Evolutionary conservation across 2,797 vertebrate species (phyloP).

Genomic region (Tamandua tetradactyla): DNA sequence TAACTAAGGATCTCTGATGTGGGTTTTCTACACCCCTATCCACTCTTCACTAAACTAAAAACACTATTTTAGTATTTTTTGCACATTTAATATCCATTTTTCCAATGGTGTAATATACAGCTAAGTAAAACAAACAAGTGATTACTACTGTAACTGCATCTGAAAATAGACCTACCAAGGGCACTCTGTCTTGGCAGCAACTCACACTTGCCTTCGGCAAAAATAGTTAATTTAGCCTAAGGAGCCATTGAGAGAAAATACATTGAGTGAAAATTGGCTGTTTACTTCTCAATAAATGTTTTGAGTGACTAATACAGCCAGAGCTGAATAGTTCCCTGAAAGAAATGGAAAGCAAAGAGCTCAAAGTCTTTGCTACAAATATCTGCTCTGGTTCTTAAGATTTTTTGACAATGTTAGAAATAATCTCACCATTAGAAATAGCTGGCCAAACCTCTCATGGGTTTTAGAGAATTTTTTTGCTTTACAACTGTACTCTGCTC

Average conservation of each 20-base stretch:
- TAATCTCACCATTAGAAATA: background rate
- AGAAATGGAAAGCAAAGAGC: background rate
- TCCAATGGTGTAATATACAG: background rate
- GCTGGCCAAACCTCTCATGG: background rate
- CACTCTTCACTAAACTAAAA: background rate
- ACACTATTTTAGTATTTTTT: background rate
- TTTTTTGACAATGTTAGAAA: background rate
- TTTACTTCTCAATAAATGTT: slow-evolving; percentile 38
- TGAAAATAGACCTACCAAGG: background rate
- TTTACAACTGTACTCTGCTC: background rate
- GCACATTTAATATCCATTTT: background rate
- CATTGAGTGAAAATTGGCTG: background rate
- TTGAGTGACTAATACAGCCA: background rate
- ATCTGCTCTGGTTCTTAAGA: background rate
- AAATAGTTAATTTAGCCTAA: background rate
- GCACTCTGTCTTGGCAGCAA: background rate
- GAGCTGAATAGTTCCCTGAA: slow-evolving; percentile 12
- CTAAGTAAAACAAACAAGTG: background rate
- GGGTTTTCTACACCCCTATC: too few species aligned
- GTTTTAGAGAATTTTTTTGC: background rate
- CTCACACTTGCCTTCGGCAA: background rate
- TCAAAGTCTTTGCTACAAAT: background rate
- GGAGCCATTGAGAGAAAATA: background rate
- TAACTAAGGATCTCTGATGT: background rate
- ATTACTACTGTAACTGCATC: background rate